phyloP scores from a whole-genome alignment of 2,888 invertebrate genomes.

The Hirtodrosophila alboralis region DNA sequence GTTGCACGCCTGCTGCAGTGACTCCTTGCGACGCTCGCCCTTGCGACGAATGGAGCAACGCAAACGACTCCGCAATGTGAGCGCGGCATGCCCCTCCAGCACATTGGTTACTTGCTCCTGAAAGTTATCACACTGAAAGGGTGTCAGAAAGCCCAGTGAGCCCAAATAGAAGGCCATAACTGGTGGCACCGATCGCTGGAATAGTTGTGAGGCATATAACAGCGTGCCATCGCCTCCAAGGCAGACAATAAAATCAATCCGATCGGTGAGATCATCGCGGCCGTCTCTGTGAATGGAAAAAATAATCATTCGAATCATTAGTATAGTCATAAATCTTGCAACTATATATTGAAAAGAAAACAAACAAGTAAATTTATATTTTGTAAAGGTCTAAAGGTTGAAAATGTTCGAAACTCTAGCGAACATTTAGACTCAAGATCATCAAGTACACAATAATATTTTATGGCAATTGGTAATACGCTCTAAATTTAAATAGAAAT shows the following conservation, averaged over 20 bases:
- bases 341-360: no score
- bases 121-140: conserved; percentile 97
- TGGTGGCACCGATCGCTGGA: conserved; percentile 98
- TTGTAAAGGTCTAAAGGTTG: no score
- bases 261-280: conserved; percentile 96
- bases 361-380: no score
- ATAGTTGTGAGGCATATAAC: conserved; percentile 96
- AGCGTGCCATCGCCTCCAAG: conserved; percentile 98
- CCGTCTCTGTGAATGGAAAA: conserved; percentile 87
- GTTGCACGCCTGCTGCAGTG: conserved; percentile 39
- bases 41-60: conserved; percentile 94
- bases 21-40: conserved; percentile 78
- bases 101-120: conserved; percentile 97
- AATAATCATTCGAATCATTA: conserved; percentile 2
- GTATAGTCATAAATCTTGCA: neutral
- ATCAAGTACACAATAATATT: no score
- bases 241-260: conserved; percentile 98
- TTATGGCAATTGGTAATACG: no score
- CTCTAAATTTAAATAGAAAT: no score
- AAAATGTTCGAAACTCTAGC: no score
- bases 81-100: conserved; percentile 95
- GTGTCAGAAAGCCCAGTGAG: conserved; percentile 97
- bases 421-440: no score
- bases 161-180: conserved; percentile 99
- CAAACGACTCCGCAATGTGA: conserved; percentile 94